Base-by-base conservation (phyloP, 2,797 vertebrate genomes). In the Galagoides demidoff region DNA sequence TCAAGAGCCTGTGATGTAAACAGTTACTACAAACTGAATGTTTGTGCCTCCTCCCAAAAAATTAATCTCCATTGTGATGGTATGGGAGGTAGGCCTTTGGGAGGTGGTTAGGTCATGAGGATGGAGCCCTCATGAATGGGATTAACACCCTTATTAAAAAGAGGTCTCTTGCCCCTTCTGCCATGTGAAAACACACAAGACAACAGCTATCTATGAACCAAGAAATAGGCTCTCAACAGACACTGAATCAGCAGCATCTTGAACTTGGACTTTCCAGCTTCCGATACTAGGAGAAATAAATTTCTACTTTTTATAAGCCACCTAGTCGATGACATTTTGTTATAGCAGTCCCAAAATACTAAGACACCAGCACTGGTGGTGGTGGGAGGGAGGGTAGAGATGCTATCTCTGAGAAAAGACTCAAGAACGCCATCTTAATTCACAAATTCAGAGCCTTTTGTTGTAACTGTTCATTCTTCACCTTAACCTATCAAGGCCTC, bases 381-480 rank as follows among this genome's bases (percentile, higher is more conserved):
- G 31, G 64, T 8, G 16, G 31, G 64, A 16, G 2, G 64, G 31
- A 14, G 23, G 9, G 6, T 17, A 63, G 2, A 52, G 49, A 52
- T 64, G 78, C 12, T 17, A 0, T 52, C 27, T 57, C 76, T 74
- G 45, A 55, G 29, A 81, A 77, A 64, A 70, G 37, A 89, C n/a
- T 64, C 9, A 19, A 55, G 31, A 64, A 55, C 25, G 39, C 9
- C 27, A 70, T 43, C 14, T 14, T 29, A 45, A 81, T 29, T 57
- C 71, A 59, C 22, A 87, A 55, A 71, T 37, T 22, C 88, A 79
- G 76, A 83, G 16, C 6, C 20, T 31, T n/a, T 2, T 17, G 8
- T 25, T 94, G 84, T 71, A 73, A 92, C 86, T 78, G 89, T 68
- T 79, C n/a, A 73, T 27, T 82, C 84, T 90, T 43, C 70, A 29